Conservation (phyloP, 2,113 vertebrate genomes). For the Crocuta crocuta region DNA sequence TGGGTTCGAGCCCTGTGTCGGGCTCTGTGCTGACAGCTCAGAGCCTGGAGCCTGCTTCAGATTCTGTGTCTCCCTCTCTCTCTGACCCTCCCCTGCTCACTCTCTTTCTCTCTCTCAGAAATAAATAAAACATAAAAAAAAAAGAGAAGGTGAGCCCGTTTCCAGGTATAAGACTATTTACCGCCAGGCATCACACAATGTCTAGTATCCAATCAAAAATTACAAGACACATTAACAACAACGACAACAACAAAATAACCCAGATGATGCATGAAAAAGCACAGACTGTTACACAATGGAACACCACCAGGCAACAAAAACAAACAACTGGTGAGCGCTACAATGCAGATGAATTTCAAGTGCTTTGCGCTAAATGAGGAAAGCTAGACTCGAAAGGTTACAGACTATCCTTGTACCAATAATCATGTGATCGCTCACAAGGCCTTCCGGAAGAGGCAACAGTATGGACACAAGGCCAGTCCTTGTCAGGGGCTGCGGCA, state of each 20-base stretch:
- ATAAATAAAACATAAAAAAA: too few relatives aligned
- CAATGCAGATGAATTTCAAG: rapidly evolving
- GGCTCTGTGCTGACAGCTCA: too few relatives aligned
- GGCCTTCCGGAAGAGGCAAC: not conserved
- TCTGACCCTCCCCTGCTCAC: too few relatives aligned
- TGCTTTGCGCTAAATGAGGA: rapidly evolving
- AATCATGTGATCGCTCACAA: rapidly evolving
- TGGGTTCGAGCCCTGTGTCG: too few relatives aligned
- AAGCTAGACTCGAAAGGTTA: too few relatives aligned
- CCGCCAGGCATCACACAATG: rapidly evolving
- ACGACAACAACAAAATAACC: not conserved
- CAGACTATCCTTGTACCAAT: rapidly evolving
- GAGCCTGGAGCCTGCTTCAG: too few relatives aligned
- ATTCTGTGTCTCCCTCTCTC: too few relatives aligned
- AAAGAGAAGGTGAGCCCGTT: rapidly evolving
- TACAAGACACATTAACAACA: not conserved
- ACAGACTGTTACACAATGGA: too few relatives aligned
- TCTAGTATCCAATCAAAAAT: not conserved
- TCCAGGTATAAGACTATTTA: rapidly evolving
- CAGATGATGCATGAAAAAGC: not conserved
- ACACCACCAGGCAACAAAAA: not conserved
- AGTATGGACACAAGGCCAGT: rapidly evolving
- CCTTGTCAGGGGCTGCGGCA: rapidly evolving
- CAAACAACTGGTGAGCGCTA: rapidly evolving
- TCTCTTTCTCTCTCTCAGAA: too few relatives aligned